Conservation (phyloP, 2,113 vertebrate genomes). For the Poeciliopsis turrubarensis region DNA sequence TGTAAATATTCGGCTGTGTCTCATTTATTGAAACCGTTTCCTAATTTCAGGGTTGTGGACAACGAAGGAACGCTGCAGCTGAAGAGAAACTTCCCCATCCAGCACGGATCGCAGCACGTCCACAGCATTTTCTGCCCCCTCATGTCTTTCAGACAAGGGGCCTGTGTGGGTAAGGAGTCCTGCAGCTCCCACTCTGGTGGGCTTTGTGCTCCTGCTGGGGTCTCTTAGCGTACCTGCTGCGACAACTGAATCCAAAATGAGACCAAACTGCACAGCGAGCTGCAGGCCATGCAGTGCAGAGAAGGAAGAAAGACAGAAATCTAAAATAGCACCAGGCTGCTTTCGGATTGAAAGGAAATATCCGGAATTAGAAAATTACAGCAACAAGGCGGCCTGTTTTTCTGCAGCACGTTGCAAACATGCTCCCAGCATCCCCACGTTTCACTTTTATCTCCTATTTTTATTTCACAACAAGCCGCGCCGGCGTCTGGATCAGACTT, state of each 20-base stretch:
- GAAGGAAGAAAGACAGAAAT: not conserved
- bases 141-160: constrained; percentile 95
- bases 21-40: constrained; percentile 11
- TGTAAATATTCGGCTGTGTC: not conserved
- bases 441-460: not conserved
- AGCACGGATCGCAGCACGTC: constrained; percentile 86
- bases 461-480: not conserved
- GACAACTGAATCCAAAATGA: constrained; percentile 31
- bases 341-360: constrained; percentile 8
- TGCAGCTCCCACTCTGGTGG: not conserved
- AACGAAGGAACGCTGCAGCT: constrained; percentile 91
- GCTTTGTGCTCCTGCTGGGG: constrained; percentile 15
- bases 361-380: not conserved
- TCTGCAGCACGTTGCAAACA: constrained; percentile 5
- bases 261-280: constrained; percentile 27
- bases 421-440: not conserved
- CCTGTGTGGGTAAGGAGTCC: constrained; percentile 88
- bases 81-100: constrained; percentile 90
- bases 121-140: constrained; percentile 96
- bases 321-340: constrained; percentile 27
- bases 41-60: constrained; percentile 85
- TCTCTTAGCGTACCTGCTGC: constrained; percentile 20
- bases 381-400: not conserved
- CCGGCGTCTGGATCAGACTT: not conserved
- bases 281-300: constrained; percentile 14